Conservation (phyloP, 1,140 invertebrate species). For the Coenobita brevimanus region DNA sequence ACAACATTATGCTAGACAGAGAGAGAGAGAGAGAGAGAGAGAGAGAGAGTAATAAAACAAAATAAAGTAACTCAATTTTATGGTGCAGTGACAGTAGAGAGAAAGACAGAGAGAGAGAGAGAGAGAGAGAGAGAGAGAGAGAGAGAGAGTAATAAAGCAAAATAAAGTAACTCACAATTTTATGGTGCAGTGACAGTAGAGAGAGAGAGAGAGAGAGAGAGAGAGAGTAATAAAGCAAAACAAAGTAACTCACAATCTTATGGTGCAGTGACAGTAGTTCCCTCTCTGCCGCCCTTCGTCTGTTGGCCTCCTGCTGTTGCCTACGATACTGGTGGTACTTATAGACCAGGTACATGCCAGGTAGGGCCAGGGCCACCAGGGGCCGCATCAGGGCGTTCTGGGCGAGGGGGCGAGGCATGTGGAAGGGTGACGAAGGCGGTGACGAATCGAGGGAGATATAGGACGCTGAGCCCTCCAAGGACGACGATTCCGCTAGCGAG, state of each 20-base stretch:
- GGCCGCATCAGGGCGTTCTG: conserved; percentile 83
- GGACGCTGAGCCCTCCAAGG: conserved; percentile 34
- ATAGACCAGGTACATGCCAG: conserved; percentile 92
- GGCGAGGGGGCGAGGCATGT: conserved; percentile 78
- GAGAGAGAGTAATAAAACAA: too few species aligned
- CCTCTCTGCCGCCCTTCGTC: conserved; percentile 85
- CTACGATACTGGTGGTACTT: conserved; percentile 91
- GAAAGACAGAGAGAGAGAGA: too few species aligned
- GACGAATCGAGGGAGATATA: conserved; percentile 47
- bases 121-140: too few species aligned
- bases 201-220: too few species aligned
- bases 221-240: too few species aligned
- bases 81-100: too few species aligned
- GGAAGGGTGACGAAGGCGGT: conserved; percentile 53
- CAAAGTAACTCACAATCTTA: conserved; percentile 86
- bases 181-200: too few species aligned
- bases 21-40: too few species aligned
- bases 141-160: too few species aligned
- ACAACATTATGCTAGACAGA: too few species aligned
- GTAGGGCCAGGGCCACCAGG: conserved; percentile 85
- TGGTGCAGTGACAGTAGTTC: conserved; percentile 89
- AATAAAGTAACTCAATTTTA: too few species aligned
- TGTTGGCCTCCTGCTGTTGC: conserved; percentile 86
- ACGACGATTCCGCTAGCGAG: not conserved
- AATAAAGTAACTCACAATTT: too few species aligned